phyloP scores from a whole-genome alignment of 2,888 invertebrate genomes.

The Fragum sueziense region DNA sequence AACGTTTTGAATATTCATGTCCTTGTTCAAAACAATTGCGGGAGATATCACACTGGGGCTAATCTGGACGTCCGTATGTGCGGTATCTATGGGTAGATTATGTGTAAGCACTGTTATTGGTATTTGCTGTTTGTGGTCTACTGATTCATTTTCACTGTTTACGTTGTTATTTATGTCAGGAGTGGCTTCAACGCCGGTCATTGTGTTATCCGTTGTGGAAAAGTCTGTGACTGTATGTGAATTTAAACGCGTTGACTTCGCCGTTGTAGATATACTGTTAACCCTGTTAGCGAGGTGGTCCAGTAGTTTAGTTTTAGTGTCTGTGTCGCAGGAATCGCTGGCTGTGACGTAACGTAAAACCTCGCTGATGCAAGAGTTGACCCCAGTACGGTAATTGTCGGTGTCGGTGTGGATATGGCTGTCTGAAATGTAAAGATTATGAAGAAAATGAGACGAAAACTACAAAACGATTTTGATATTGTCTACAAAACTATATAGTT shows the following conservation, averaged over 20 bases:
- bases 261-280: conserved; percentile 3
- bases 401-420: conserved; percentile 2
- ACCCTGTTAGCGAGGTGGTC: conserved; percentile 53
- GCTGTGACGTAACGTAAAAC: conserved; percentile 51
- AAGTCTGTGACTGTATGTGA: not conserved
- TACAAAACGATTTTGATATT: too few species aligned
- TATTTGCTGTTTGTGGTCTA: not conserved
- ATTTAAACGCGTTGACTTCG: not conserved
- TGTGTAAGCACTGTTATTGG: not conserved
- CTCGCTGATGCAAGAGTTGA: conserved; percentile 56
- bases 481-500: too few species aligned
- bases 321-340: conserved; percentile 39
- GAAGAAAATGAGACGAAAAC: conserved; percentile 2
- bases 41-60: not conserved
- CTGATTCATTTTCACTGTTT: not conserved
- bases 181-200: not conserved
- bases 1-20: not conserved
- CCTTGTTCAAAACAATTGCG: not conserved
- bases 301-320: conserved; percentile 50
- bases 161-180: conserved; percentile 15
- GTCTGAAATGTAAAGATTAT: not conserved
- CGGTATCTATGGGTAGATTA: not conserved
- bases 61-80: not conserved
- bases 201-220: not conserved
- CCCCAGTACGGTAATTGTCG: conserved; percentile 52